Base-by-base conservation (phyloP, 2,113 vertebrate species). In the Gnathonemus echidnorhynchus region DNA sequence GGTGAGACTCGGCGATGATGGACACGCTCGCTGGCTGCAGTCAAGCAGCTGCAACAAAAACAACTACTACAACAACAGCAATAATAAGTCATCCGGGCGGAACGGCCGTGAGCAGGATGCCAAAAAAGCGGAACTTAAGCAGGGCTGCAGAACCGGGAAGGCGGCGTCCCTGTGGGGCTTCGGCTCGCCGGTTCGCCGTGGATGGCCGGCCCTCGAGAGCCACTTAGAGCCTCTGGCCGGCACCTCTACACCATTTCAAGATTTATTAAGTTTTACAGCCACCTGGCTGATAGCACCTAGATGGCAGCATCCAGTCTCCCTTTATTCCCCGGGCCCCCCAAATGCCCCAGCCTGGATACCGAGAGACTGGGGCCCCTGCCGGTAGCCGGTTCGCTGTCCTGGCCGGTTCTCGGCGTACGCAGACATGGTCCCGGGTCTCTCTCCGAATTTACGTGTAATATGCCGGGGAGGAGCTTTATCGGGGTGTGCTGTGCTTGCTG, bases 61-160 rank as follows among this genome's bases (percentile, higher is more conserved):
- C 10, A n/a, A 58, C 56, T 19, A 58, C 56, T 19, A 21, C 52
- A 56, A 56, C 17, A 50, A 50, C 11, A 27, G 11, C n/a, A 70
- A 13, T 4, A 31, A 70, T 13, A 31, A 31, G n/a, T 31, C n/a
- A 70, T 70, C 62, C 27, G 62, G 27, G 35, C 93, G 91, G 91
- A 90, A 89, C 2, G 50, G 53, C 90, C n/a, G 53, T 5, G 6
- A 91, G 90, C 92, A 31, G 46, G 10, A 66, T 49, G 85, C n/a
- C 21, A 49, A 49, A n/a, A 86, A 45, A 62, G 56, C 21, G 24
- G 6, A 62, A n/a, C 56, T n/a, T n/a, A n/a, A 45, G 24, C 45
- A 84, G 83, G 45, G 39, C 21, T 48, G 83, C 19, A 85, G 24
- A 85, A 13, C 83, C 7, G 83, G 17, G 62, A 70, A 70, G 62